Evolutionary conservation across 2,888 invertebrate genomes (phyloP), one percentile per base, ranked within the genome.

Genomic region (Spisula solida): DNA sequence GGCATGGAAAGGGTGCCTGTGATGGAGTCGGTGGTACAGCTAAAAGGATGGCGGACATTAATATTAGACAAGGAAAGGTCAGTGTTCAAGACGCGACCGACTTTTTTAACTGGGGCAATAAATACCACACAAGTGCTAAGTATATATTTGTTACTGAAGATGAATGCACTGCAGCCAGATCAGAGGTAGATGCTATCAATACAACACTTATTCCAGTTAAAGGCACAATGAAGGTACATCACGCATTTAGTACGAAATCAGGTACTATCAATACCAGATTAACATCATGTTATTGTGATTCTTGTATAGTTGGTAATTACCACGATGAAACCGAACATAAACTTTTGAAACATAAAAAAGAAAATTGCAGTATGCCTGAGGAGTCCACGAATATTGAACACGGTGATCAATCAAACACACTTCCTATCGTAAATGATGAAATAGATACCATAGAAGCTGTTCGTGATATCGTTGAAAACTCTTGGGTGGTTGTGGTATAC

Each of bases 1-100:
- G 92, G 0, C 88, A 90, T 81, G 91, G 89, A 41, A 90, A 92
- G 60, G 89, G 92, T 14, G 81, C 91, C 8, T 91, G 92, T 47
- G 88, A 92, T 85, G 90, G 90, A 12, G 55, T 90, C 14, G 90
- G 91, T 29, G 88, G 90, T 14, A 70, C 87, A 16, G 66, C 79
- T n/a, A 92, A 91, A 83, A 18, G 88, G 70, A 60, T 87, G 66
- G 88, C 90, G 18, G 91, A 87, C 51, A 85, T 88, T 34, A 90
- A 85, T 16, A 51, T 85, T 0, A 85, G 75, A n/a, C 66, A 81
- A 18, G 81, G 79, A 55, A 89, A 87, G 41, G 55, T 75, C 20
- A 25, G 25, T 20, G 80, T 85, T 29, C 85, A 85, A 80, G 79
- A 80, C 41, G 85, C 80, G 0, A 0, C 1, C 4, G 55, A 85